Percentiles rank a stretch among this genome's conserved stretches.
These are phyloP conservation scores for Amazona guildingii DNA, from an alignment of 2,113 vertebrate genomes.

Conservation along the genomic window DNA sequence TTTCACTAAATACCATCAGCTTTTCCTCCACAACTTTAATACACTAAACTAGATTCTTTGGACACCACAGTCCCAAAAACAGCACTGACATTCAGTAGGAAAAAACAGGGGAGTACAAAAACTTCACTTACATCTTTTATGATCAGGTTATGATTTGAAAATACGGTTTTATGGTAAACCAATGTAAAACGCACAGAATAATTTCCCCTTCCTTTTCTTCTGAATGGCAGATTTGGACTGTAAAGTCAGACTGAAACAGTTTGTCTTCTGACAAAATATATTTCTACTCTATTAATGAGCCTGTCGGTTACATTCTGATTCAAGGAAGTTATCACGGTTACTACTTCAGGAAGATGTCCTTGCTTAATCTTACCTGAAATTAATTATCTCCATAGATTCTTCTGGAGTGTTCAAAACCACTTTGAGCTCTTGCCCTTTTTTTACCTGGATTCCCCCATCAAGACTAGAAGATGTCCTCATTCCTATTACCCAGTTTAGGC, in stretches of 20 bases:
- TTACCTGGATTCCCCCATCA: constrained; percentile 81
- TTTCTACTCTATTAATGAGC: background rate
- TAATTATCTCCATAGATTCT: constrained; percentile 82
- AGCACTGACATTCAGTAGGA: background rate
- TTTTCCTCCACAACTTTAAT: background rate
- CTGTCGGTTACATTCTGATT: background rate
- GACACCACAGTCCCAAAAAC: background rate
- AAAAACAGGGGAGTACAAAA: background rate
- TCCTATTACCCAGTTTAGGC: constrained; percentile 80
- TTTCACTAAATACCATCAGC: background rate
- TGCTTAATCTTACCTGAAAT: constrained; percentile 74
- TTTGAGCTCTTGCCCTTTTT: constrained; percentile 82
- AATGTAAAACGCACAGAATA: background rate
- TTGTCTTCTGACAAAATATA: background rate
- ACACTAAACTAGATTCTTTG: background rate
- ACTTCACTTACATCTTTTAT: background rate
- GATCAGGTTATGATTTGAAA: background rate
- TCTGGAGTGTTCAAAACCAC: constrained; percentile 84
- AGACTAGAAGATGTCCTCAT: constrained; percentile 77
- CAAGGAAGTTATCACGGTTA: background rate
- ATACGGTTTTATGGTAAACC: background rate
- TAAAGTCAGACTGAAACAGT: background rate
- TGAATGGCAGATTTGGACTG: background rate
- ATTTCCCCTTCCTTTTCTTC: background rate
- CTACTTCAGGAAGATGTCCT: background rate